These are phyloP conservation scores for Holacanthus passer DNA, from an alignment of 2,113 vertebrate species.

Conservation along the genomic window DNA sequence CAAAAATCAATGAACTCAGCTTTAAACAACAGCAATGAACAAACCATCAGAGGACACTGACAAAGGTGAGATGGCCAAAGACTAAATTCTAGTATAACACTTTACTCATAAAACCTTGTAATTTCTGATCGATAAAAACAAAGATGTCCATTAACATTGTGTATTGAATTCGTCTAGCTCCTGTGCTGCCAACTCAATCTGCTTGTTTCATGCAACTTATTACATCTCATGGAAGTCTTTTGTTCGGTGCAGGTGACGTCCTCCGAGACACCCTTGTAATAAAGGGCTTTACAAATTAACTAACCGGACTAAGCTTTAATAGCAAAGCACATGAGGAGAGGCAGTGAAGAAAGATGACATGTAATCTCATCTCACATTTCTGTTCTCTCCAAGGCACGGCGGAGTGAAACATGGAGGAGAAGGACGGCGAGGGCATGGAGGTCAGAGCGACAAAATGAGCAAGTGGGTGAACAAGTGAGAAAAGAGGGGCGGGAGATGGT, in stretches of 20 bases:
- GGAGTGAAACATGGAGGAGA: background rate
- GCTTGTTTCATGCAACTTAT: background rate
- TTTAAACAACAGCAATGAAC: slow-evolving; percentile 5
- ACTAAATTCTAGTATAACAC: background rate
- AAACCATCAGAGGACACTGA: background rate
- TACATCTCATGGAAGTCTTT: background rate
- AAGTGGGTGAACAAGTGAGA: background rate
- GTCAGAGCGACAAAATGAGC: slow-evolving; percentile 34
- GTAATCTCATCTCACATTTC: background rate
- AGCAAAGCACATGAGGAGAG: background rate
- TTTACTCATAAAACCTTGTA: background rate
- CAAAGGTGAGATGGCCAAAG: background rate
- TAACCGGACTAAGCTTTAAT: background rate
- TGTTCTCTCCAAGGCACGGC: background rate
- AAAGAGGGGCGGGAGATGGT: background rate
- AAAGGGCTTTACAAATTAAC: background rate
- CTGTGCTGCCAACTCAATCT: background rate
- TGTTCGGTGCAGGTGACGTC: background rate
- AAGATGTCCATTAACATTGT: background rate
- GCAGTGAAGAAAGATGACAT: background rate
- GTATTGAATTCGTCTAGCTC: background rate
- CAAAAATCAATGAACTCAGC: slow-evolving; percentile 10
- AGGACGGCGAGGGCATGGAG: background rate
- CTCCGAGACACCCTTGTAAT: background rate
- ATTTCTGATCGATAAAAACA: background rate